Conservation (phyloP, 2,888 invertebrate genomes). For the Noctua fimbriata region DNA sequence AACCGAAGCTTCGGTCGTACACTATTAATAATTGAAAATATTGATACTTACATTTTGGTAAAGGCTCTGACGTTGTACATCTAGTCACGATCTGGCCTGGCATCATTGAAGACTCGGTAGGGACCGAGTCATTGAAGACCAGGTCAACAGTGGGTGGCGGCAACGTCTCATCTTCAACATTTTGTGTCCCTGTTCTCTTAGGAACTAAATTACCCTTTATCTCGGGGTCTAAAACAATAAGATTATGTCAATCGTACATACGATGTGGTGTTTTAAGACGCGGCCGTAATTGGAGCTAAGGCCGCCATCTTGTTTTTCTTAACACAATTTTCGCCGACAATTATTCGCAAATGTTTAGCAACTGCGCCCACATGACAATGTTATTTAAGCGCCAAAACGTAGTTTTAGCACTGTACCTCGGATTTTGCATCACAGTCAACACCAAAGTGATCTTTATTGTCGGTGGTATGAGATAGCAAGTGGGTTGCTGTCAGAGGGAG, state of each 20-base stretch:
- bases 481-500: not conserved
- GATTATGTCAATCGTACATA: not conserved
- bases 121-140: too few species aligned
- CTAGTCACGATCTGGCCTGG: constrained; percentile 14
- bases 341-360: not conserved
- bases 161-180: not conserved
- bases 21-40: not conserved
- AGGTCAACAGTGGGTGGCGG: too few species aligned
- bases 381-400: too few species aligned
- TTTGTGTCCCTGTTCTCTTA: accelerated
- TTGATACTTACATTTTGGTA: constrained; percentile 45
- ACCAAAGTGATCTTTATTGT: not conserved
- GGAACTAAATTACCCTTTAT: not conserved
- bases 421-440: not conserved
- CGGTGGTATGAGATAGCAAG: not conserved
- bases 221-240: not conserved
- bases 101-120: not conserved
- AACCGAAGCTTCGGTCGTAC: not conserved
- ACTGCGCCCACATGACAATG: not conserved
- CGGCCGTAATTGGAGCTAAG: not conserved
- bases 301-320: not conserved
- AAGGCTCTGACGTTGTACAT: constrained; percentile 66
- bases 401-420: not conserved
- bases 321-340: not conserved
- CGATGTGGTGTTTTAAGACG: not conserved